Evolutionary conservation across 2,797 vertebrate species (phyloP).

Genomic region (Microctenopoma lineatum): DNA sequence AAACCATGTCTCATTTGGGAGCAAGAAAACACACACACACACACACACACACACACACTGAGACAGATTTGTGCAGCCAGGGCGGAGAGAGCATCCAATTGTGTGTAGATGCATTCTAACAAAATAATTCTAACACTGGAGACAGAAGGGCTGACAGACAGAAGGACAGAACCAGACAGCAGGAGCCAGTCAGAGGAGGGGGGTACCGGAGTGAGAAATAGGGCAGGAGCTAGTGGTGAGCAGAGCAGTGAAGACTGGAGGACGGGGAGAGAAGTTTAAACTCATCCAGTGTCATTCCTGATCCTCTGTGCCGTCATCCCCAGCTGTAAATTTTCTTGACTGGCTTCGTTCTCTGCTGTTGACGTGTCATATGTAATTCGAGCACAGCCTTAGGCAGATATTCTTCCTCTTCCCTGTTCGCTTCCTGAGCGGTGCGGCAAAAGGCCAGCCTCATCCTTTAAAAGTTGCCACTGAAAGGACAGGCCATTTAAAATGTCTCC

Average conservation of each 20-base stretch:
- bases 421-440: constrained; percentile 26
- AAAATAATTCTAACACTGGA: constrained; percentile 44
- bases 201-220: constrained; percentile 42
- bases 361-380: constrained; percentile 72
- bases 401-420: constrained; percentile 46
- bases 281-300: constrained; percentile 62
- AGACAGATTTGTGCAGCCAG: constrained; percentile 41
- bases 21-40: neutral
- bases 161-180: constrained; percentile 37
- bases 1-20: constrained; percentile 41
- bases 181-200: neutral
- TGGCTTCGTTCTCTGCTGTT: constrained; percentile 50
- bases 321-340: constrained; percentile 68
- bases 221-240: constrained; percentile 50
- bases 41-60: neutral
- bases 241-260: constrained; percentile 28
- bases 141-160: constrained; percentile 28
- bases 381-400: constrained; percentile 56
- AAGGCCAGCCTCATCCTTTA: constrained; percentile 54
- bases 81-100: constrained; percentile 25
- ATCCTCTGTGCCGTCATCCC: constrained; percentile 67
- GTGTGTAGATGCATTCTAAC: constrained; percentile 32
- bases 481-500: constrained; percentile 54
- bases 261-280: constrained; percentile 47
- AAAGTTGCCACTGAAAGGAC: constrained; percentile 56